Evolutionary conservation across 2,113 vertebrate genomes (phyloP).

Genomic region (Sapajus apella): DNA sequence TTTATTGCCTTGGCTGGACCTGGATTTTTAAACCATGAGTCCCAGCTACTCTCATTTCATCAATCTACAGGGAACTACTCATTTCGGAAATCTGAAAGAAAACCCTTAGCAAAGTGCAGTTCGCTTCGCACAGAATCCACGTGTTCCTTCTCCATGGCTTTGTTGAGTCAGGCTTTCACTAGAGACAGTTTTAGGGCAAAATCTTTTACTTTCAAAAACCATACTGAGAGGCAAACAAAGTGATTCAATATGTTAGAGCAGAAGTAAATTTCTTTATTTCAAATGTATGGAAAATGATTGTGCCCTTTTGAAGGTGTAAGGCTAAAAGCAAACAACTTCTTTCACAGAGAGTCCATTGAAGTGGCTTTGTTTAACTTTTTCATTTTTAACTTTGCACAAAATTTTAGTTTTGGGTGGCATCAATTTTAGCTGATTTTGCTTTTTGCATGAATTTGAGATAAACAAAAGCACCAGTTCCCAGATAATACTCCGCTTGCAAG

Average conservation of each 20-base stretch:
- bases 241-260: neutral
- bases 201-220: neutral
- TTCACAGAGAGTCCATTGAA: neutral
- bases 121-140: slow-evolving; percentile 3
- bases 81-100: neutral
- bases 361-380: neutral
- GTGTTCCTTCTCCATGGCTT: slow-evolving; percentile 50
- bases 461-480: too few species aligned
- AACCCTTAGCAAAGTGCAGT: neutral
- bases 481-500: neutral
- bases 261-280: neutral
- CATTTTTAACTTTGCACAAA: neutral
- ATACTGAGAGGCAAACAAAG: accelerated
- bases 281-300: accelerated
- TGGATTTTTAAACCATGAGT: neutral
- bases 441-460: neutral
- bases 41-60: neutral
- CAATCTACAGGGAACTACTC: neutral
- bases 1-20: slow-evolving; percentile 44
- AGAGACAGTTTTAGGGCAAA: neutral
- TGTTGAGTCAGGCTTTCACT: neutral
- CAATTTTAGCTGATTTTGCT: neutral
- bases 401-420: neutral
- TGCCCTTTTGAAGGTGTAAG: neutral
- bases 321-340: neutral